phyloP scores from a whole-genome alignment of 1,140 invertebrate genomes.

The Samia ricini region DNA sequence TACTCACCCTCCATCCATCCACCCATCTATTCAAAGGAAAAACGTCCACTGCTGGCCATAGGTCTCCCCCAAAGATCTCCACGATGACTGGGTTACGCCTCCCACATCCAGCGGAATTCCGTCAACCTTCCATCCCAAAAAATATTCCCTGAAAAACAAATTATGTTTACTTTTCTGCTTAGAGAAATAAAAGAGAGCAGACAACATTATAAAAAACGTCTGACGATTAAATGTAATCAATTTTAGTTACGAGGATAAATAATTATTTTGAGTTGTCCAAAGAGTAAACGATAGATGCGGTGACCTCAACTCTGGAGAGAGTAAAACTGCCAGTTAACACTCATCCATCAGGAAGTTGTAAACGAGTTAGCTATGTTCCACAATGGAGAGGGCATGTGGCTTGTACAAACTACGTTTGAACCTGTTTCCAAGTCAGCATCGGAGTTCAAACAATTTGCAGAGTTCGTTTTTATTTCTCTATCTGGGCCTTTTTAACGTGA shows the following conservation, averaged over 20 bases:
- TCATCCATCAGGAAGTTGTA: slow-evolving; percentile 6
- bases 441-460: background rate
- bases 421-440: background rate
- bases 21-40: too few relatives aligned
- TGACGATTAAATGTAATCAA: too few relatives aligned
- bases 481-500: background rate
- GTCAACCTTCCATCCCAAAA: too few relatives aligned
- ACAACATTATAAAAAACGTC: too few relatives aligned
- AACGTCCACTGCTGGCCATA: too few relatives aligned
- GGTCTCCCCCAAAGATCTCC: too few relatives aligned
- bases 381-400: background rate
- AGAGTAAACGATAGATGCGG: background rate
- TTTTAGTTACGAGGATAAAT: background rate
- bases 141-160: too few relatives aligned
- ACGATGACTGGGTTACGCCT: too few relatives aligned
- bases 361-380: background rate
- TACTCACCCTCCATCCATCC: too few relatives aligned
- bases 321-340: background rate
- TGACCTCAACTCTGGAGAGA: background rate
- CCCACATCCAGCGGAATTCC: too few relatives aligned
- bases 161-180: too few relatives aligned
- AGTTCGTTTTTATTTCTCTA: background rate
- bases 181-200: too few relatives aligned
- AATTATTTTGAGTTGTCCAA: background rate
- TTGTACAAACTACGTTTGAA: background rate